These are phyloP conservation scores for Pammene fasciana DNA, from an alignment of 2,888 invertebrate species.

Conservation along the genomic window DNA sequence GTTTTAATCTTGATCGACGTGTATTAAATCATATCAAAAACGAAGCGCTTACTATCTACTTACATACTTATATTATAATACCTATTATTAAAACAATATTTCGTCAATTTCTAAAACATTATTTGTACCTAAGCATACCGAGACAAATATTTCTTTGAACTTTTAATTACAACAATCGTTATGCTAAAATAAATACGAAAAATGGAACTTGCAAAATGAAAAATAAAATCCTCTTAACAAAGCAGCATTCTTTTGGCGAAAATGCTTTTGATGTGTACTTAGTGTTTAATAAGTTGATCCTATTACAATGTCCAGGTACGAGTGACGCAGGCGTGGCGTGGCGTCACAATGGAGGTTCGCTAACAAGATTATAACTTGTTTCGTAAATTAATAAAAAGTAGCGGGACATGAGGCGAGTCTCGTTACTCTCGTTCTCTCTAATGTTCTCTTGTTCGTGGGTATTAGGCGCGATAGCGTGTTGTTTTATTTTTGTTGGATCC, in stretches of 20 bases:
- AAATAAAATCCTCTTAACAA: conserved; percentile 74
- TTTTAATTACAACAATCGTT: conserved; percentile 41
- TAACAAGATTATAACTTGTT: conserved; percentile 83
- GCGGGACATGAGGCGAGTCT: conserved; percentile 47
- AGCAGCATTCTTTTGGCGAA: conserved; percentile 69
- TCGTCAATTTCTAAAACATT: conserved; percentile 30
- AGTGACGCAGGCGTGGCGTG: conserved; percentile 47
- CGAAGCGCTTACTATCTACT: background rate
- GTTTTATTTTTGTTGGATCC: conserved; percentile 20
- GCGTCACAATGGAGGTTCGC: conserved; percentile 74
- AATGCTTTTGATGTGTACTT: conserved; percentile 82
- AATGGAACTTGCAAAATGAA: conserved; percentile 51
- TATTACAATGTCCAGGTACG: conserved; percentile 82
- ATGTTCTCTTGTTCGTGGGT: conserved; percentile 7
- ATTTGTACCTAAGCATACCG: conserved; percentile 13
- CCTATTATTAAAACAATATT: conserved; percentile 19
- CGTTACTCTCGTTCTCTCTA: conserved; percentile 9
- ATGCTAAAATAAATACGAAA: conserved; percentile 46
- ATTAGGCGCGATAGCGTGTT: conserved; percentile 3
- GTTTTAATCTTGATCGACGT: background rate
- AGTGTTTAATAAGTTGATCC: conserved; percentile 84
- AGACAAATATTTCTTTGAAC: conserved; percentile 38
- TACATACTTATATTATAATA: no score
- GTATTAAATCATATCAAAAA: background rate
- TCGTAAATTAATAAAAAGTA: conserved; percentile 81